Conservation (phyloP, 2,113 vertebrate genomes). For the Stictonetta naevosa region DNA sequence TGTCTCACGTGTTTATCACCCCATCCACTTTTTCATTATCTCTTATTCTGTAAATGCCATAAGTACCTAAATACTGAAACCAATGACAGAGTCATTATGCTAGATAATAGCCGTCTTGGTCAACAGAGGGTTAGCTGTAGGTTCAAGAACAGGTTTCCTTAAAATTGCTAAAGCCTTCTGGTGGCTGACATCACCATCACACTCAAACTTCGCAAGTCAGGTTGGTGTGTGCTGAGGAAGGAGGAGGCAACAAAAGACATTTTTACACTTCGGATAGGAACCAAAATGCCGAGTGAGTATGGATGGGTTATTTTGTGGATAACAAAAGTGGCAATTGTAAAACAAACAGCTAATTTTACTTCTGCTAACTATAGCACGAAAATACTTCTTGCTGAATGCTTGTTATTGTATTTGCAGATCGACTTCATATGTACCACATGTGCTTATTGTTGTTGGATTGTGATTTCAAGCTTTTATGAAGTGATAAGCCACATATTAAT, state of each 20-base stretch:
- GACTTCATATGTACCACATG: constrained; percentile 34
- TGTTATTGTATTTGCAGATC: constrained; percentile 23
- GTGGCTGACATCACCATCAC: background rate
- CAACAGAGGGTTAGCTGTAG: background rate
- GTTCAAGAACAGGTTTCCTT: background rate
- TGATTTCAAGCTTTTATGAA: constrained; percentile 59
- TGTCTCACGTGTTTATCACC: background rate
- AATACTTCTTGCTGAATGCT: constrained; percentile 8
- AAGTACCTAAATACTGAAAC: background rate
- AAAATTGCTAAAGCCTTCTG: background rate
- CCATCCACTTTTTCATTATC: background rate
- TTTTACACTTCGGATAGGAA: background rate
- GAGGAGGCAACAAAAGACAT: background rate
- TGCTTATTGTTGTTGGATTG: background rate
- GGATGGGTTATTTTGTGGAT: background rate
- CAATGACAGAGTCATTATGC: background rate
- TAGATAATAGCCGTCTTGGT: background rate
- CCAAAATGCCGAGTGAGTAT: background rate
- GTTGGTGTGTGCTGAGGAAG: background rate
- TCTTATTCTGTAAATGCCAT: background rate
- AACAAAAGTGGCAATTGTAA: background rate
- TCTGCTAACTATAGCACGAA: background rate
- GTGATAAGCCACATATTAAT: constrained; percentile 57
- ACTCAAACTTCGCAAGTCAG: background rate
- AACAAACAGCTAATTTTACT: constrained; percentile 5